Evolutionary conservation across 2,888 invertebrate genomes (phyloP), one percentile per base, ranked within the genome.

Genomic region (Micropterix aruncella): DNA sequence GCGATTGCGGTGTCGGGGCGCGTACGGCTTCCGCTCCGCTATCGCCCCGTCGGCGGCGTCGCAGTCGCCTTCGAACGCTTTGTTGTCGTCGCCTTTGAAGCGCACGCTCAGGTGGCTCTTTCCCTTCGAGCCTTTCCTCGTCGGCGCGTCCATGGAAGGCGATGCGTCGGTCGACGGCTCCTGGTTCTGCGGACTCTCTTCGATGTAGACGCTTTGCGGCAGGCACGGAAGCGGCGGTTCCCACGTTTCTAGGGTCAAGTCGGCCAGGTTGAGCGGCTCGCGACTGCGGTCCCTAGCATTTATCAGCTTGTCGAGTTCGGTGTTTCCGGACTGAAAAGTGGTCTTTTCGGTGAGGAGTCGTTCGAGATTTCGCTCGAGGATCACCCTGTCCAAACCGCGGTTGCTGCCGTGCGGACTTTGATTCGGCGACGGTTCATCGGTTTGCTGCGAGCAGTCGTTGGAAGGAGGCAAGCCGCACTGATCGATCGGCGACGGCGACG

Each of bases 311-410:
- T 38, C 38, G 7, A 38, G 14, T 16, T 38, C 38, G 7, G 38
- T 5, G 14, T 38, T 38, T 5, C n/a, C 16, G 5, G 14, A 5
- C 5, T 38, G 38, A 15, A 4, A 2, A 16, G 56, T 48, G 80
- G 71, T 52, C 79, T 81, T 70, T 55, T 83, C 83, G 4, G 80
- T 67, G 41, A 80, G 66, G 1, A 80, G 77, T 56, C 83, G 69
- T 57, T 85, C 80, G 55, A 84, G 57, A 52, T 82, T 72, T 60
- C 68, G 56, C 63, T 62, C 72, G 38, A 66, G 64, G 39, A 70
- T 53, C 1, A 69, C 70, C 48, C 70, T 57, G 47, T 70, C 70
- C 9, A 70, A 60, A 49, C 65, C 67, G 37, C 65, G 62, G 55
- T 39, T 42, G 47, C 64, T 69, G 51, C 62, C 67, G 57, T 67